A percentile compares a stretch with the other conserved stretches of the same genome.
Conservation (phyloP, 2,113 vertebrate genomes). For the Gorsachius goisagi region DNA sequence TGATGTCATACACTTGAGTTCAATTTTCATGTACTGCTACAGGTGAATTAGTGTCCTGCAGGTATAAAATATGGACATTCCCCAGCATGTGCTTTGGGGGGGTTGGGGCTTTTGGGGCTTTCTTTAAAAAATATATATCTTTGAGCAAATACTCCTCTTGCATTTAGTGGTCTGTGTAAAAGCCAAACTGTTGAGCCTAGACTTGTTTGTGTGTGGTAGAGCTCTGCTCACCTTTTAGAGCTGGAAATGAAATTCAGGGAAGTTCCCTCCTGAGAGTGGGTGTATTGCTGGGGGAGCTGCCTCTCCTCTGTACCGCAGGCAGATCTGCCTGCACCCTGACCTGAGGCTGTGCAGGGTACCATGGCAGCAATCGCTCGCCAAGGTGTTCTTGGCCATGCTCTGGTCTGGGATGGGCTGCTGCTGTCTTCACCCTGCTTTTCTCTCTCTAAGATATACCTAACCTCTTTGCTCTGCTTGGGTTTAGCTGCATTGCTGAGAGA, state of each 20-base stretch:
- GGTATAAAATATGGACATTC: background rate
- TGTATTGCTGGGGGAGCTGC: background rate
- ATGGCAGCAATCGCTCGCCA: fast-evolving
- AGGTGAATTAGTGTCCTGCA: background rate
- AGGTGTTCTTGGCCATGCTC: background rate
- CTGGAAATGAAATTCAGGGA: background rate
- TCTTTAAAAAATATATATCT: background rate
- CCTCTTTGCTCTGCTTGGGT: background rate
- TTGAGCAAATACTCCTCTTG: background rate
- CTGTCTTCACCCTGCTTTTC: background rate
- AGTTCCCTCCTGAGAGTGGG: background rate
- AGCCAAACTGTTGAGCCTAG: background rate
- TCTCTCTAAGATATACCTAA: fast-evolving
- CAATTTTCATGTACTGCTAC: background rate
- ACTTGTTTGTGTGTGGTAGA: background rate
- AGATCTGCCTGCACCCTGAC: background rate
- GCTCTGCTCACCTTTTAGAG: background rate
- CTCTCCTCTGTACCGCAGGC: fast-evolving
- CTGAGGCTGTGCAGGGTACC: background rate
- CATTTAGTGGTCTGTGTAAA: background rate
- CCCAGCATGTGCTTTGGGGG: background rate
- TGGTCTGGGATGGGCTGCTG: background rate
- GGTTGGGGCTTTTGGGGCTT: background rate
- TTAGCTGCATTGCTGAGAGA: background rate
- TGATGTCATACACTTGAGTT: background rate